Evolutionary conservation across 2,113 vertebrate species (phyloP), one percentile per base, ranked within the genome.

Genomic region (Marcusenius ussheri): DNA sequence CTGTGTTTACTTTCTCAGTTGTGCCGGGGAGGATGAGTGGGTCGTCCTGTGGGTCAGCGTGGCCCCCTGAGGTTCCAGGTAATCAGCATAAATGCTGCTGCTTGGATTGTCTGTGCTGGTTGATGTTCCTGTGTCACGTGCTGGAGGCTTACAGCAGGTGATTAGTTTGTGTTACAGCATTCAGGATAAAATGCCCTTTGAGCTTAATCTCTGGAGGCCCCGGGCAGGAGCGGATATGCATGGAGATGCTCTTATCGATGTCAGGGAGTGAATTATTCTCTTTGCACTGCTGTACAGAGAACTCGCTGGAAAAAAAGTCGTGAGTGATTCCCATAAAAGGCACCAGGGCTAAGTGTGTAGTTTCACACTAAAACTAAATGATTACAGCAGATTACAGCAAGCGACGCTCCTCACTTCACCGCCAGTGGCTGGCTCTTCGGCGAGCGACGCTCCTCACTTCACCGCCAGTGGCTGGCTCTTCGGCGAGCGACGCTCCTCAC

Each of bases 331-430:
- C 46, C 42, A 49, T 45, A 84, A 24, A 49, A 47, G 56, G 8
- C 42, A 42, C 19, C 3, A 4, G 7, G 42, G 83, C 83, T 21
- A 2, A 45, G 21, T 6, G 24, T 31, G 10, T 74, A 88, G 66
- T 88, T 88, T 58, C 88, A 62, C 35, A 74, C 24, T 49, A 35
- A 89, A 89, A 49, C 88, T 49, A 89, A 89, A 50, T 74, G 15
- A 80, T 80, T 80, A 39, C 74, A 39, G 74, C 74, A 77, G 74
- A 70, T 31, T 70, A 70, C 10, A 70, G 27, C n/a, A 11, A 42
- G 2, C 31, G 74, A 15, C 4, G 24, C 42, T 47, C 83, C 45
- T 84, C 46, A 53, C 53, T 21, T 56, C 5, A 21, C 19, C 19
- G 17, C 17, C 51, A 53, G 50, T 51, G 50, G 3, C 50, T 19